phyloP scores from a whole-genome alignment of 2,113 vertebrate species.

The Eclectus roratus region DNA sequence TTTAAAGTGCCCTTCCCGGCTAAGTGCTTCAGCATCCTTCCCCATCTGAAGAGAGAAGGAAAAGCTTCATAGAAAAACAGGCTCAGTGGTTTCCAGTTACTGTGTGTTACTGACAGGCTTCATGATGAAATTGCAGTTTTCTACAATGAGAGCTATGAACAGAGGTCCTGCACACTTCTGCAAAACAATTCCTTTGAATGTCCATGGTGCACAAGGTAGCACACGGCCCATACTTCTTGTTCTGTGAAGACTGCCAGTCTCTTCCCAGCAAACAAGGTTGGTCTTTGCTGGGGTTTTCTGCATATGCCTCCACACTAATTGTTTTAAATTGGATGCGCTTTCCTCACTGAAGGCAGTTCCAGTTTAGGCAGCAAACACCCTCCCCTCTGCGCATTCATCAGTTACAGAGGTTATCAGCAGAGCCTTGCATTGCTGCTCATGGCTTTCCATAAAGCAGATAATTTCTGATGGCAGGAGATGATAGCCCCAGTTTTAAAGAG shows the following conservation, averaged over 20 bases:
- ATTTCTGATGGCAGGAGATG: not conserved
- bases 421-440: not conserved
- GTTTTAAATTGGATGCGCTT: not conserved
- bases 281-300: not conserved
- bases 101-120: not conserved
- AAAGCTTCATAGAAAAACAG: not conserved
- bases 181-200: not conserved
- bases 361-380: not conserved
- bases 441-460: not conserved
- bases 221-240: rapidly evolving
- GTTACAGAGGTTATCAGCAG: not conserved
- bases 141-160: not conserved
- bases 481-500: not conserved
- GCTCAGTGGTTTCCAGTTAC: not conserved
- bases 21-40: not conserved
- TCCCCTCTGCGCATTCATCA: not conserved
- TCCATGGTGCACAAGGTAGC: rapidly evolving
- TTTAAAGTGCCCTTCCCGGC: not conserved
- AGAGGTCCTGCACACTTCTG: not conserved
- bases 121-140: not conserved
- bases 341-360: not conserved
- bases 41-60: not conserved
- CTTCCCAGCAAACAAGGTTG: not conserved
- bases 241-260: not conserved
- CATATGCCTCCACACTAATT: not conserved